phyloP scores from a whole-genome alignment of 2,888 invertebrate species.

The Palloptera scutellata region DNA sequence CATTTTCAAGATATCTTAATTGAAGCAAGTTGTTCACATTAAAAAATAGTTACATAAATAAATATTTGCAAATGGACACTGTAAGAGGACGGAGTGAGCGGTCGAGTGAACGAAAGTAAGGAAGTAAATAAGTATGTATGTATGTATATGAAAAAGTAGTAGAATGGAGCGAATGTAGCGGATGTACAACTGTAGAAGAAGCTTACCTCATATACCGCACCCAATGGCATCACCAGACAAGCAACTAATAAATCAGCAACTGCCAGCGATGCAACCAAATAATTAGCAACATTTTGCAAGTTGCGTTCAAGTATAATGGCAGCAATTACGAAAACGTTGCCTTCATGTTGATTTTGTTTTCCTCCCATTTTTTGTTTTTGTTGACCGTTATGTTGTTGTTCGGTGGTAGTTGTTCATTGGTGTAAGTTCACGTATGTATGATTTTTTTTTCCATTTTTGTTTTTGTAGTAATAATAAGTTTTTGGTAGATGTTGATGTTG shows the following conservation, averaged over 20 bases:
- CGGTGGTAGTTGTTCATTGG: conserved; percentile 14
- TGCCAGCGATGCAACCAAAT: conserved; percentile 94
- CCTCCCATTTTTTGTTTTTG: neutral
- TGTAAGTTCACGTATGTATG: conserved; percentile 6
- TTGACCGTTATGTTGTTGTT: neutral
- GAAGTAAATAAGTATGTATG: no score
- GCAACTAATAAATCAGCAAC: conserved; percentile 98
- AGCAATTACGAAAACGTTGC: conserved; percentile 98
- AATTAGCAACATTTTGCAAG: conserved; percentile 94
- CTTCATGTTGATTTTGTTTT: conserved; percentile 66
- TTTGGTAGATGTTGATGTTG: neutral
- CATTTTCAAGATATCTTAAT: neutral
- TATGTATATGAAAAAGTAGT: no score
- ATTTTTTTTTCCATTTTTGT: conserved; percentile 12
- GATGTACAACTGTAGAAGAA: no score
- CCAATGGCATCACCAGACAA: conserved; percentile 89
- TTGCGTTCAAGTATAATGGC: conserved; percentile 94
- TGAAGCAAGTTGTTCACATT: no score
- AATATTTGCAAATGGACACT: neutral
- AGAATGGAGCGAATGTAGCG: no score
- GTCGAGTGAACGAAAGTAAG: no score
- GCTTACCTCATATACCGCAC: conserved; percentile 90
- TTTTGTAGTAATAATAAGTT: conserved; percentile 2
- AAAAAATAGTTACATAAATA: neutral
- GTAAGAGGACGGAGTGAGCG: no score